Conservation (phyloP, 1,140 invertebrate genomes). For the Plutomurus gul region DNA sequence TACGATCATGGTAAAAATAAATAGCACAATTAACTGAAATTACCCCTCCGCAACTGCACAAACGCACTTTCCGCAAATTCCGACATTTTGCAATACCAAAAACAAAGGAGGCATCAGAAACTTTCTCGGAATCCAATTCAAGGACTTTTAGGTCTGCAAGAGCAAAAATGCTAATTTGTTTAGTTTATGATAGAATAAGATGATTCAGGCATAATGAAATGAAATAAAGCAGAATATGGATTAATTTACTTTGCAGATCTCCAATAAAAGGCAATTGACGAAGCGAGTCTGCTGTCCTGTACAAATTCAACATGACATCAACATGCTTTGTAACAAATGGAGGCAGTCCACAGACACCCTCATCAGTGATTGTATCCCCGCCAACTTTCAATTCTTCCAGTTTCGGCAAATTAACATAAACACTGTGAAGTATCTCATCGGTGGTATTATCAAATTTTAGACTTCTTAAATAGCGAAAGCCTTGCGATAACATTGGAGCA, state of each 20-base stretch:
- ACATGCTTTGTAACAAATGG: not conserved
- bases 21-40: not conserved
- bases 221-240: not conserved
- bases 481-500: not conserved
- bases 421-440: not conserved
- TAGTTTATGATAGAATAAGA: not conserved
- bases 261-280: not conserved
- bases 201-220: not conserved
- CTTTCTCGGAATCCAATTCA: not conserved
- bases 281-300: not conserved
- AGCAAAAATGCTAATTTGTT: not conserved
- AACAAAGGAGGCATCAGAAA: not conserved
- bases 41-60: not conserved
- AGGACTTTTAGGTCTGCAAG: not conserved
- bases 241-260: not conserved
- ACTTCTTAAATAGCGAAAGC: not conserved
- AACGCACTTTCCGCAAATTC: not conserved
- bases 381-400: conserved; percentile 2
- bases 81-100: not conserved
- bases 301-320: not conserved
- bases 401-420: not conserved
- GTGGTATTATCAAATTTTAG: not conserved
- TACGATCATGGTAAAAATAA: not conserved
- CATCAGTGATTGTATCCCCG: not conserved
- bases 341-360: not conserved